phyloP scores from a whole-genome alignment of 1,140 invertebrate genomes.

The Trissolcus basalis region DNA sequence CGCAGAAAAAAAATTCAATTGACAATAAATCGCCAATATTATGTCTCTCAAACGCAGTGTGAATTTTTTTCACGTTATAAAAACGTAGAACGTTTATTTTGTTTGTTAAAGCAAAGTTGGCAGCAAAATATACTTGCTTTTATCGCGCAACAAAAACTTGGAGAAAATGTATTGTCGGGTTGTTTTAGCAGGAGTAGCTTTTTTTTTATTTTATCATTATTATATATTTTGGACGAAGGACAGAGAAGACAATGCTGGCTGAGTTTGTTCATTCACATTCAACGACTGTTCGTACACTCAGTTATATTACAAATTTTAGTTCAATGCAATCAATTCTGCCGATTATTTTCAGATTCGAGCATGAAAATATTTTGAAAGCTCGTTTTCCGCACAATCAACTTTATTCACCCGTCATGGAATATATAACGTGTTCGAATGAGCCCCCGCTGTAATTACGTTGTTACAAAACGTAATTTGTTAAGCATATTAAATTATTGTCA shows the following conservation, averaged over 20 bases:
- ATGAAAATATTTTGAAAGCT: conserved; percentile 50
- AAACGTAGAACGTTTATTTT: too few relatives aligned
- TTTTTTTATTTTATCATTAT: conserved; percentile 5
- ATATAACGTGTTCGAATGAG: background rate
- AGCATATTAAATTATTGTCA: conserved; percentile 12
- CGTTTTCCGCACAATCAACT: conserved; percentile 25
- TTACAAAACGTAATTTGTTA: conserved; percentile 14
- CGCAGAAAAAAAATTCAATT: background rate
- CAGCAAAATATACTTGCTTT: conserved; percentile 1
- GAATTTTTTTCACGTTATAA: too few relatives aligned
- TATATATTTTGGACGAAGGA: background rate
- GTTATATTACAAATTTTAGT: conserved; percentile 30
- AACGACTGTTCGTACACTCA: conserved; percentile 12
- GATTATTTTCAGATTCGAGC: conserved; percentile 38
- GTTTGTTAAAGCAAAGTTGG: too few relatives aligned
- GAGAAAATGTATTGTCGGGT: conserved; percentile 22
- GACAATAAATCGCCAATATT: too few relatives aligned
- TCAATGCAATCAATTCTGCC: conserved; percentile 45
- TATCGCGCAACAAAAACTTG: conserved; percentile 16
- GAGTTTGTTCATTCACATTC: conserved; percentile 39
- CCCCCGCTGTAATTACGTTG: background rate
- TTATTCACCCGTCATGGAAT: conserved; percentile 17
- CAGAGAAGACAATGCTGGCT: conserved; percentile 23
- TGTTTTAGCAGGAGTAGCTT: conserved; percentile 12
- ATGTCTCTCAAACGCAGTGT: too few relatives aligned